Conservation (phyloP, 2,888 invertebrate genomes). For the Diadromus collaris region DNA sequence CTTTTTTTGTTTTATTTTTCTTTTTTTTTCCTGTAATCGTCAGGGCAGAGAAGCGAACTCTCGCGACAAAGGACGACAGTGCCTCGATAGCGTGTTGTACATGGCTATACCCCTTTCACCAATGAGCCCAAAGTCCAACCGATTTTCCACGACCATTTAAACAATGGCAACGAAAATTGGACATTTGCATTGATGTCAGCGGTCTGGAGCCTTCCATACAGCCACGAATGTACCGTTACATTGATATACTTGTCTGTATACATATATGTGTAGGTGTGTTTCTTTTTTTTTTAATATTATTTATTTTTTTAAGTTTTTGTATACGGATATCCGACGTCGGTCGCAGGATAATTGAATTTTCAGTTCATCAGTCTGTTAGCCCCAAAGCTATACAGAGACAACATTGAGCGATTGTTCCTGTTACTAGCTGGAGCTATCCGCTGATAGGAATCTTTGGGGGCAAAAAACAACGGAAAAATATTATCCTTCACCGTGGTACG, state of each 20-base stretch:
- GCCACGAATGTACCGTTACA: slow-evolving; percentile 17
- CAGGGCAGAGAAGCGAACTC: slow-evolving; percentile 14
- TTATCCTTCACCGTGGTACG: neutral
- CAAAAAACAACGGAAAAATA: neutral
- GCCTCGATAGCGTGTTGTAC: slow-evolving; percentile 70
- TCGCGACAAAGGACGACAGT: slow-evolving; percentile 29
- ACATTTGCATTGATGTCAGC: slow-evolving; percentile 80
- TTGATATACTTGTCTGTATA: neutral
- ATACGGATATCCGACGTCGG: slow-evolving; percentile 7
- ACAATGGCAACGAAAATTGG: slow-evolving; percentile 77
- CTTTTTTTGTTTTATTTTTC: neutral
- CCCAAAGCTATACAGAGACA: slow-evolving; percentile 75
- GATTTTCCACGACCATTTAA: slow-evolving; percentile 71
- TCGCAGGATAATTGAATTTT: neutral
- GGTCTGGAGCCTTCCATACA: slow-evolving; percentile 71
- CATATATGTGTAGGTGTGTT: neutral
- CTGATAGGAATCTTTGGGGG: slow-evolving; percentile 38
- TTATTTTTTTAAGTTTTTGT: neutral
- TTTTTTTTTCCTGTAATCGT: slow-evolving; percentile 15
- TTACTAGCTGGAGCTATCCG: slow-evolving; percentile 70
- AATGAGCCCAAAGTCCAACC: slow-evolving; percentile 79
- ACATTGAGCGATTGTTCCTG: slow-evolving; percentile 76
- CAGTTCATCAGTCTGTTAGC: slow-evolving; percentile 58
- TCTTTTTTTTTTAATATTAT: neutral
- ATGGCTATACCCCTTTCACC: slow-evolving; percentile 78